phyloP scores from a whole-genome alignment of 2,113 vertebrate species.

The Sinocyclocheilus anshuiensis region DNA sequence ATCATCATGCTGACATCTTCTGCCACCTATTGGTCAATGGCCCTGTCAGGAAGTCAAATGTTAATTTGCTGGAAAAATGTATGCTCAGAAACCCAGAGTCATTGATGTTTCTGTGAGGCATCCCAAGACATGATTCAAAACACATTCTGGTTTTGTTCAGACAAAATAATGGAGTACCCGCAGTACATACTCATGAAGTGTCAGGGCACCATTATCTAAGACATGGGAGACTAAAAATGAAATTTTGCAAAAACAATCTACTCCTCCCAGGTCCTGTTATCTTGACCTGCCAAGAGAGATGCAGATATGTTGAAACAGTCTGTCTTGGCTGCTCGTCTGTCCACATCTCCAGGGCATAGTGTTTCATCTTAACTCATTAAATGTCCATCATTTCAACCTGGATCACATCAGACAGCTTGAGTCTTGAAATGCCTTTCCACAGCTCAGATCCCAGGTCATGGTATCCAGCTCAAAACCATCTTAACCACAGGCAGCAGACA shows the following conservation, averaged over 20 bases:
- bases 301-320: conserved; percentile 22
- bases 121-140: conserved; percentile 5
- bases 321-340: conserved; percentile 29
- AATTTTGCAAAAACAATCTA: conserved; percentile 5
- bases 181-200: background rate
- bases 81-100: background rate
- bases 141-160: conserved; percentile 9
- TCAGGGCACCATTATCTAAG: background rate
- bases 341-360: conserved; percentile 31
- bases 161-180: background rate
- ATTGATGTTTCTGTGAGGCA: conserved; percentile 6
- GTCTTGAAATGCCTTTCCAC: conserved; percentile 23
- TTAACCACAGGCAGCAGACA: conserved; percentile 15
- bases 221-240: conserved; percentile 7
- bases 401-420: conserved; percentile 7
- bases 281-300: background rate
- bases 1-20: conserved; percentile 65
- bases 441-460: conserved; percentile 29
- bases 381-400: conserved; percentile 28
- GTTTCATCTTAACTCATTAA: conserved; percentile 32
- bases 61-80: conserved; percentile 46
- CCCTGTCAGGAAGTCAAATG: conserved; percentile 34
- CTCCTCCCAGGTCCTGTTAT: background rate
- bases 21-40: conserved; percentile 75
- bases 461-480: conserved; percentile 2